Conservation (phyloP, 92 coral and sea anemone species). For the Porites evermanni region DNA sequence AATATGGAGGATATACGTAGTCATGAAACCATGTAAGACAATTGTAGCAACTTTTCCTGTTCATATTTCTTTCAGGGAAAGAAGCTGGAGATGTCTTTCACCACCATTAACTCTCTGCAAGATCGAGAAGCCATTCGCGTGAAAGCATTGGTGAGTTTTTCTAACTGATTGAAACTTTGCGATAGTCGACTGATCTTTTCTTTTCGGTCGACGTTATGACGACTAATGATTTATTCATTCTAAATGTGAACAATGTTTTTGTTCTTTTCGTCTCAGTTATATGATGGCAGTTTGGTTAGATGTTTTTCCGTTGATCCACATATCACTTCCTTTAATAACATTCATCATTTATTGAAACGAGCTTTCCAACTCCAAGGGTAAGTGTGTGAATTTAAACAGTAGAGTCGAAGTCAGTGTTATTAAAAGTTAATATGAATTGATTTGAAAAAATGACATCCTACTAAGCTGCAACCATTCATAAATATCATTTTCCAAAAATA, state of each 20-base stretch:
- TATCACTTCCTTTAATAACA: conserved; percentile 89
- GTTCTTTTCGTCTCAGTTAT: conserved; percentile 56
- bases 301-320: conserved; percentile 96
- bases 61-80: not conserved
- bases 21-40: not conserved
- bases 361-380: conserved; percentile 93
- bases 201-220: not conserved
- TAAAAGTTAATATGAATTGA: not conserved
- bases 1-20: not conserved
- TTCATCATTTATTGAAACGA: conserved; percentile 79
- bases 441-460: too few relatives aligned
- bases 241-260: not conserved
- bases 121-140: conserved; percentile 95
- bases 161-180: not conserved
- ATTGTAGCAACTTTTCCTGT: not conserved
- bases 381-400: too few relatives aligned
- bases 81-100: conserved; percentile 18
- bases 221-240: conserved; percentile 21
- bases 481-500: too few relatives aligned
- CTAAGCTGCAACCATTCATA: too few relatives aligned
- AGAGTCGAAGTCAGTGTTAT: not conserved
- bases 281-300: conserved; percentile 57
- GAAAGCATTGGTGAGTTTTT: conserved; percentile 82
- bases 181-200: conserved; percentile 31
- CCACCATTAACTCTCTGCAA: conserved; percentile 52